Evolutionary conservation across 2,113 vertebrate species (phyloP).

Genomic region (Semicossyphus pulcher): DNA sequence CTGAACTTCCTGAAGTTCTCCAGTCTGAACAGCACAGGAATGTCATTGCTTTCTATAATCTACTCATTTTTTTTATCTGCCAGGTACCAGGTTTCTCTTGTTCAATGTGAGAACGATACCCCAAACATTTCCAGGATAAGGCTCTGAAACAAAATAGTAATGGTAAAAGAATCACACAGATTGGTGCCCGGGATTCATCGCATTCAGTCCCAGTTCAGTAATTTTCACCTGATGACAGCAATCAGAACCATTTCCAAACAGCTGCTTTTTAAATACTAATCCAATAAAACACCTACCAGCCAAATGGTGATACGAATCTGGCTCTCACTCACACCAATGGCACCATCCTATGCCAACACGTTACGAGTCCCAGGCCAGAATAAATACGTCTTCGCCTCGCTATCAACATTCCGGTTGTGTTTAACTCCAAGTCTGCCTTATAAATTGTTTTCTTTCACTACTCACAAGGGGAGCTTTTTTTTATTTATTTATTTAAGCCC

Average conservation of each 20-base stretch:
- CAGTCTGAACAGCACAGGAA: too few relatives aligned
- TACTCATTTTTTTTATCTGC: too few relatives aligned
- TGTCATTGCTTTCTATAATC: too few relatives aligned
- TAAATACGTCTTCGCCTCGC: neutral
- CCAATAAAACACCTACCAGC: conserved; percentile 1
- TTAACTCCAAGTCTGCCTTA: conserved; percentile 35
- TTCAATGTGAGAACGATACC: neutral
- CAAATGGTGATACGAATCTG: conserved; percentile 22
- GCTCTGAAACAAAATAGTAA: neutral
- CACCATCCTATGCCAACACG: neutral
- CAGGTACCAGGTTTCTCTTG: neutral
- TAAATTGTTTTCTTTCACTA: conserved; percentile 43
- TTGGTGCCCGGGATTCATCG: neutral
- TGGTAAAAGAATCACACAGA: conserved; percentile 2
- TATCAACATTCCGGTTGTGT: neutral
- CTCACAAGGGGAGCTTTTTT: neutral
- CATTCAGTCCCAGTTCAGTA: neutral
- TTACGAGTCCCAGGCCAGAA: neutral
- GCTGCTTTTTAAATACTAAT: conserved; percentile 40
- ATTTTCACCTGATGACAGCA: conserved; percentile 24
- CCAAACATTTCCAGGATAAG: neutral
- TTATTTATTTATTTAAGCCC: neutral
- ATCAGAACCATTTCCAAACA: conserved; percentile 26
- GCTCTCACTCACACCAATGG: neutral
- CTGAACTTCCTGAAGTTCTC: too few relatives aligned